Percentiles rank a stretch among this genome's conserved stretches.
phyloP scores from a whole-genome alignment of 2,797 vertebrate genomes.

The Coccyzus lansbergi region DNA sequence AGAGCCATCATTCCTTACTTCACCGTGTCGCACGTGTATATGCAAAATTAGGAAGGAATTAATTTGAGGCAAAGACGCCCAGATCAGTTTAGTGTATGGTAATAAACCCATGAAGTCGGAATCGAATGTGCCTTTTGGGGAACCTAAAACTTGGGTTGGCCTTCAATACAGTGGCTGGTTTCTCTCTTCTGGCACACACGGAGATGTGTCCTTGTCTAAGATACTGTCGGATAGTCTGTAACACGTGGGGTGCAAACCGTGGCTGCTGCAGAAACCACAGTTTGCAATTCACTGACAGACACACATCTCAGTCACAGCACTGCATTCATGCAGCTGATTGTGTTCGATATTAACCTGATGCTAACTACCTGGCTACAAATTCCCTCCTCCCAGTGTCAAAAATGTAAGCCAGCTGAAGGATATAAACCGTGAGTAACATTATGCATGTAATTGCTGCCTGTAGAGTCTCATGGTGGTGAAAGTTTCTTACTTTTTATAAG shows the following conservation, averaged over 20 bases:
- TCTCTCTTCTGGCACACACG: not conserved
- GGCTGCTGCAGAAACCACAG: not conserved
- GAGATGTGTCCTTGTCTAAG: not conserved
- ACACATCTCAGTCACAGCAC: not conserved
- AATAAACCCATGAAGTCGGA: not conserved
- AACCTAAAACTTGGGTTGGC: not conserved
- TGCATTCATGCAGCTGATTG: not conserved
- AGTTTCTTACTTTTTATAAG: constrained; percentile 24
- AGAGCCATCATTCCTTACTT: not conserved
- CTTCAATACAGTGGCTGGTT: not conserved
- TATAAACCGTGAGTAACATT: not conserved
- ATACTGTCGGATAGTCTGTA: not conserved
- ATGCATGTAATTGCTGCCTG: not conserved
- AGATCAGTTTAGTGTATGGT: not conserved
- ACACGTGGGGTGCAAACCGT: not conserved
- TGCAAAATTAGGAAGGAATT: not conserved
- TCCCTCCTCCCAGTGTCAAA: not conserved
- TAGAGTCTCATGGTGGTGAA: not conserved
- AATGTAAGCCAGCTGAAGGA: constrained; percentile 8
- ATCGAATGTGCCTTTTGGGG: not conserved
- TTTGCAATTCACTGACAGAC: not conserved
- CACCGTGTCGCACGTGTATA: not conserved
- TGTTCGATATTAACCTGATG: constrained; percentile 17
- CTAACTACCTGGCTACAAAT: not conserved
- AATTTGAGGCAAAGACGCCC: not conserved